A percentile compares a stretch with the other conserved stretches of the same genome.
These are phyloP conservation scores for Lycocerus yunnanus DNA, from an alignment of 2,888 invertebrate genomes.

Conservation along the genomic window DNA sequence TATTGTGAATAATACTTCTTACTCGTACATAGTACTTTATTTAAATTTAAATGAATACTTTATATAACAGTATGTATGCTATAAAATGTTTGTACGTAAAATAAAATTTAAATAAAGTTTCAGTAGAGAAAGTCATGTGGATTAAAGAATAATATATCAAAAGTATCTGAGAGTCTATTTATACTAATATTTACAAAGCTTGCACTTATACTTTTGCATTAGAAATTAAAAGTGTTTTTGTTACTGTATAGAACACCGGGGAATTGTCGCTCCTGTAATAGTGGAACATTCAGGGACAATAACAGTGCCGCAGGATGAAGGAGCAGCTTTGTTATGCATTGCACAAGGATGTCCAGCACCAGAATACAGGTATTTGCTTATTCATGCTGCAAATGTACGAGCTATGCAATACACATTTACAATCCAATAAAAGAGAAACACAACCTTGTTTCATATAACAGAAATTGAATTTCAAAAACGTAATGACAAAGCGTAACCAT, in stretches of 20 bases:
- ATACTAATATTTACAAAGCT: neutral
- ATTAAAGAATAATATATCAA: neutral
- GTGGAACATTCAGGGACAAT: constrained; percentile 73
- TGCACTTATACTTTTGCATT: neutral
- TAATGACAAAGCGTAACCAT: constrained; percentile 26
- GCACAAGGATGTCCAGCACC: constrained; percentile 81
- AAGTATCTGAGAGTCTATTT: neutral
- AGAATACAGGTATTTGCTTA: constrained; percentile 67
- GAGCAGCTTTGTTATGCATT: constrained; percentile 75
- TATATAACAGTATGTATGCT: no score
- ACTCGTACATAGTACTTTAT: no score
- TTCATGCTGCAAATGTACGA: constrained; percentile 17
- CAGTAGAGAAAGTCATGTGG: neutral
- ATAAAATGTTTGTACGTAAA: neutral
- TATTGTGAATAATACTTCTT: no score
- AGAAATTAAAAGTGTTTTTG: constrained; percentile 20
- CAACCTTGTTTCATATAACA: constrained; percentile 8
- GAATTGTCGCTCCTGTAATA: constrained; percentile 72
- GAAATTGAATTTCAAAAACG: constrained; percentile 28
- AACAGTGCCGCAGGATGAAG: constrained; percentile 73
- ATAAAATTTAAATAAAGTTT: neutral
- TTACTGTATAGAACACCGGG: constrained; percentile 68
- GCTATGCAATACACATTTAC: constrained; percentile 19
- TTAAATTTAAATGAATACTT: no score
- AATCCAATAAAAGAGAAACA: constrained; percentile 16